Conservation (phyloP, 2,888 invertebrate genomes). For the Leistus spinibarbis region DNA sequence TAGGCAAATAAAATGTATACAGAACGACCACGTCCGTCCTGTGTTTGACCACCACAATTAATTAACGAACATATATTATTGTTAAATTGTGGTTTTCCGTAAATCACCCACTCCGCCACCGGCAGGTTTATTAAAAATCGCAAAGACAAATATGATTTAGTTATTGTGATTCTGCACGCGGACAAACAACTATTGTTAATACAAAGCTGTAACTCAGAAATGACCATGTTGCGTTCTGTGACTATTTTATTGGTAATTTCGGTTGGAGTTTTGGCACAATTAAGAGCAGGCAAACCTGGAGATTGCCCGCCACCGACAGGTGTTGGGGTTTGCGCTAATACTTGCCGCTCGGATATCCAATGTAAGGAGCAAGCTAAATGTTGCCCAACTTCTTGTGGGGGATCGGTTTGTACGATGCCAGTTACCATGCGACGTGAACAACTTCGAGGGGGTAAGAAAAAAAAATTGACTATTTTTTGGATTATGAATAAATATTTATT, state of each 20-base stretch:
- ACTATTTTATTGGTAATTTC: not conserved
- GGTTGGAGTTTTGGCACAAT: not conserved
- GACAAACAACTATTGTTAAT: not conserved
- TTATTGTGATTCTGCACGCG: not conserved
- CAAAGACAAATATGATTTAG: not conserved
- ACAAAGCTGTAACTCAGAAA: not conserved
- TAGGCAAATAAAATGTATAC: not conserved
- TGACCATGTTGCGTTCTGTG: not conserved
- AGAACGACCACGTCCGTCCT: slow-evolving; percentile 16
- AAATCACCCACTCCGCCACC: not conserved
- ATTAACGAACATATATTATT: not conserved
- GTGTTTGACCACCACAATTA: not conserved
- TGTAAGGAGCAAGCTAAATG: slow-evolving; percentile 53
- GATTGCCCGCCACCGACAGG: slow-evolving; percentile 54
- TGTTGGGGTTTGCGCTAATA: slow-evolving; percentile 50
- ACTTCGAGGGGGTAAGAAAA: slow-evolving; percentile 43
- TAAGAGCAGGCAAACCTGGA: slow-evolving; percentile 48
- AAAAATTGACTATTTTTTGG: not conserved
- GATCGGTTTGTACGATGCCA: slow-evolving; percentile 52
- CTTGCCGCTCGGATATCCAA: slow-evolving; percentile 51
- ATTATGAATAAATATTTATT: not conserved
- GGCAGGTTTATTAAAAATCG: not conserved
- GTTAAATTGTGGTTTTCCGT: not conserved
- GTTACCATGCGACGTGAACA: slow-evolving; percentile 49
- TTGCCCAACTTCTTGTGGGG: slow-evolving; percentile 55